Evolutionary conservation across 92 coral and sea anemone genomes (phyloP).

Genomic region (Epizoanthus stellaris): DNA sequence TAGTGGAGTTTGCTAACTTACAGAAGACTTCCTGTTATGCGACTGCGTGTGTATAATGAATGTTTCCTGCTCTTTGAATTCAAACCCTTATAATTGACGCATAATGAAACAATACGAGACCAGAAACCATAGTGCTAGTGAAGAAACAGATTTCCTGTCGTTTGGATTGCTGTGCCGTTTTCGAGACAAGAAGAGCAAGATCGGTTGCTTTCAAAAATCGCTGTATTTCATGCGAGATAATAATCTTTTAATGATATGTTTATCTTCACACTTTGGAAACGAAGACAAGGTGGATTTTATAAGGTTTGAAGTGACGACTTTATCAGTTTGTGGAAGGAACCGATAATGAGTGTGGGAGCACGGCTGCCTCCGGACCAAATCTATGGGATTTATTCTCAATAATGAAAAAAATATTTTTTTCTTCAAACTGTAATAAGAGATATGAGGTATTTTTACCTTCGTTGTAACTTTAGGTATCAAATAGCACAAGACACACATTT

Average conservation of each 20-base stretch:
- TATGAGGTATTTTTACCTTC: background rate
- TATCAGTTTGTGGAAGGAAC: background rate
- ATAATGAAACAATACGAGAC: background rate
- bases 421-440: background rate
- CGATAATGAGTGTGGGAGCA: background rate
- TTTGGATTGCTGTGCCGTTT: background rate
- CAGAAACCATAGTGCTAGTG: background rate
- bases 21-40: background rate
- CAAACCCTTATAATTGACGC: background rate
- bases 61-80: slow-evolving; percentile 8
- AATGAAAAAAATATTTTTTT: background rate
- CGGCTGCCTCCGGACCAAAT: background rate
- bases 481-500: no score
- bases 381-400: background rate
- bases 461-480: background rate
- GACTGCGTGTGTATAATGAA: background rate
- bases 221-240: background rate
- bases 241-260: background rate
- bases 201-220: background rate
- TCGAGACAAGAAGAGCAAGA: background rate
- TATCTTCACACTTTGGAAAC: background rate
- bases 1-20: background rate
- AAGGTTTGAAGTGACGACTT: background rate
- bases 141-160: background rate
- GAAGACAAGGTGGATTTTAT: background rate